Conservation (phyloP, 2,113 vertebrate species). For the Labeo rohita region DNA sequence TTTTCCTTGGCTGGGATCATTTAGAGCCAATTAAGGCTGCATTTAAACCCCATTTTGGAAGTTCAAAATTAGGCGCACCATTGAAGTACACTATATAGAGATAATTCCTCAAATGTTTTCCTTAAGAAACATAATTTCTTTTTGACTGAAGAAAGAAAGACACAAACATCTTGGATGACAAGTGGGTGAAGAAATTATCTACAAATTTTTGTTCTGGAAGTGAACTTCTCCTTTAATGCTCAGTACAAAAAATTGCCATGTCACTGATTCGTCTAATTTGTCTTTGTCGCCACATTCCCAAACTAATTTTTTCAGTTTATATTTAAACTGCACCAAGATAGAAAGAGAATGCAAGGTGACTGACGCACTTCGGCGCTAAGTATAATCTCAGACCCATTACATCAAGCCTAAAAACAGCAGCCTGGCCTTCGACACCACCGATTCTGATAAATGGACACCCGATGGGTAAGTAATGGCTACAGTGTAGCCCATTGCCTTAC, state of each 20-base stretch:
- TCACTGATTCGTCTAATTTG: background rate
- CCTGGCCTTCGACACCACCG: constrained; percentile 60
- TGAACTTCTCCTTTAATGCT: too few species aligned
- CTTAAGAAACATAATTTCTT: too few species aligned
- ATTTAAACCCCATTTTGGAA: too few species aligned
- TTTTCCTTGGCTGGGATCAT: too few species aligned
- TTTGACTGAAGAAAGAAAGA: too few species aligned
- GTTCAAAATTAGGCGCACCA: too few species aligned
- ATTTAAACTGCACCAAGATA: background rate
- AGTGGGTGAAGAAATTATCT: too few species aligned
- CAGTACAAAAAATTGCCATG: background rate
- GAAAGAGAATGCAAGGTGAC: background rate
- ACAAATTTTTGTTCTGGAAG: too few species aligned
- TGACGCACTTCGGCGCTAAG: constrained; percentile 1
- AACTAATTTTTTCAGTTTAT: background rate
- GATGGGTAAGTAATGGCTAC: constrained; percentile 58
- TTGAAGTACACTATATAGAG: too few species aligned
- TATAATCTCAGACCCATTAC: constrained; percentile 57
- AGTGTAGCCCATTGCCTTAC: constrained; percentile 39
- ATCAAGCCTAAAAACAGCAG: constrained; percentile 66
- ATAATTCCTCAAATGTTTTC: too few species aligned
- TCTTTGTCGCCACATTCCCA: background rate
- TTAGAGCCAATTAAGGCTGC: too few species aligned
- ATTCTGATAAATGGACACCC: constrained; percentile 63
- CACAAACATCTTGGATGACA: too few species aligned